phyloP scores from a whole-genome alignment of 1,140 invertebrate species.

The Drosophila erecta region DNA sequence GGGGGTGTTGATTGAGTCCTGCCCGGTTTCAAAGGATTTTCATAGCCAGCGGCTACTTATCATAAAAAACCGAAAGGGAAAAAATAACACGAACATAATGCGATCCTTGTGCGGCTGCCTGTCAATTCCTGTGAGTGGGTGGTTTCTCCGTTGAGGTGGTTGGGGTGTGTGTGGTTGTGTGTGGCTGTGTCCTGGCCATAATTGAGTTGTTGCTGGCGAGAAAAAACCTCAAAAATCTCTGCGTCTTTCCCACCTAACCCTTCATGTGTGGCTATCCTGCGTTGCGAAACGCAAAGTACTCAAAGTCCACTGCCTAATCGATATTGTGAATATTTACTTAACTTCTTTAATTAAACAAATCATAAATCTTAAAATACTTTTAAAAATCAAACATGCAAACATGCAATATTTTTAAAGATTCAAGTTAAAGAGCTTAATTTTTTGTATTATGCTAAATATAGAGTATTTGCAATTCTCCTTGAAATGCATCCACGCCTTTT shows the following conservation, averaged over 20 bases:
- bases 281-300: not conserved
- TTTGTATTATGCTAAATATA: not conserved
- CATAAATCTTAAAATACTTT: too few species aligned
- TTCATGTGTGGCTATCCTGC: constrained; percentile 11
- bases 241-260: constrained; percentile 34
- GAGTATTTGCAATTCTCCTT: constrained; percentile 19
- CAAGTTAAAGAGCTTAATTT: too few species aligned
- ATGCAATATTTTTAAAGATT: too few species aligned
- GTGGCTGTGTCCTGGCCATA: constrained; percentile 57
- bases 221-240: constrained; percentile 53
- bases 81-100: constrained; percentile 63
- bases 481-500: not conserved
- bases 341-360: too few species aligned
- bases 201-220: constrained; percentile 70
- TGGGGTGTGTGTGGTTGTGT: constrained; percentile 47
- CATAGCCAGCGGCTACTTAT: constrained; percentile 80
- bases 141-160: constrained; percentile 4
- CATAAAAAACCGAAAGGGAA: constrained; percentile 65
- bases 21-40: constrained; percentile 72
- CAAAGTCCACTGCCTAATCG: not conserved
- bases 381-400: too few species aligned
- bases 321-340: too few species aligned
- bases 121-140: constrained; percentile 70
- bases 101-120: constrained; percentile 57
- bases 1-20: constrained; percentile 66